A percentile compares a stretch with the other conserved stretches of the same genome.
These are phyloP conservation scores for Neosilurus mollespiculum DNA, from an alignment of 2,797 vertebrate genomes.

Conservation along the genomic window DNA sequence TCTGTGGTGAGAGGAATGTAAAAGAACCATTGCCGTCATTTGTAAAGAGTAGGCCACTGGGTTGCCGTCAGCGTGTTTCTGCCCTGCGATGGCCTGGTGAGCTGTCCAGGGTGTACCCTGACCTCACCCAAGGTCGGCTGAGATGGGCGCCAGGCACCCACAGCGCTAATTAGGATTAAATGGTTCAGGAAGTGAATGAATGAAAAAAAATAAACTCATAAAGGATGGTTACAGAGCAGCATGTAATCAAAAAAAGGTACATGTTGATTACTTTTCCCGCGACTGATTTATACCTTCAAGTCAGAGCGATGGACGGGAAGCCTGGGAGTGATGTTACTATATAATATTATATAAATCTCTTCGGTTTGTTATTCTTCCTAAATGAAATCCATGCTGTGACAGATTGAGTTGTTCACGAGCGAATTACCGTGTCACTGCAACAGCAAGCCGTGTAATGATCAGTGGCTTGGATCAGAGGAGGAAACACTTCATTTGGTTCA, in stretches of 20 bases:
- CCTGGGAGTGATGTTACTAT: neutral
- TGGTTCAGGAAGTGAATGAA: no score
- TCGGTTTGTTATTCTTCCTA: neutral
- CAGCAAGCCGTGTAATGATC: conserved; percentile 43
- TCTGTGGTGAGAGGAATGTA: no score
- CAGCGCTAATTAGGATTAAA: no score
- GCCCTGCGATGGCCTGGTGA: no score
- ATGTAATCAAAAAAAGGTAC: neutral
- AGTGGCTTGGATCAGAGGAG: conserved; percentile 49
- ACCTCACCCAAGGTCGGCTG: no score
- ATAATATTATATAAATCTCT: conserved; percentile 4
- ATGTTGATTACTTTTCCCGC: neutral
- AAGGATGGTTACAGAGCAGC: neutral
- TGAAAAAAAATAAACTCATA: no score
- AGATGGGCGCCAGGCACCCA: no score
- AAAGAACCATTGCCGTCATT: no score
- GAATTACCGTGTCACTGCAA: conserved; percentile 34
- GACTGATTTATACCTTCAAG: neutral
- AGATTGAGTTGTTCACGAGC: conserved; percentile 54
- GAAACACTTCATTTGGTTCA: conserved; percentile 55
- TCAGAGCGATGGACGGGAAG: neutral
- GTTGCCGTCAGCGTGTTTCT: no score
- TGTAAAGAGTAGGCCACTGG: no score
- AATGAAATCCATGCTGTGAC: conserved; percentile 41
- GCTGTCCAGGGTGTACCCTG: no score